Base-by-base conservation (phyloP, 2,797 vertebrate species). In the Trachurus trachurus region DNA sequence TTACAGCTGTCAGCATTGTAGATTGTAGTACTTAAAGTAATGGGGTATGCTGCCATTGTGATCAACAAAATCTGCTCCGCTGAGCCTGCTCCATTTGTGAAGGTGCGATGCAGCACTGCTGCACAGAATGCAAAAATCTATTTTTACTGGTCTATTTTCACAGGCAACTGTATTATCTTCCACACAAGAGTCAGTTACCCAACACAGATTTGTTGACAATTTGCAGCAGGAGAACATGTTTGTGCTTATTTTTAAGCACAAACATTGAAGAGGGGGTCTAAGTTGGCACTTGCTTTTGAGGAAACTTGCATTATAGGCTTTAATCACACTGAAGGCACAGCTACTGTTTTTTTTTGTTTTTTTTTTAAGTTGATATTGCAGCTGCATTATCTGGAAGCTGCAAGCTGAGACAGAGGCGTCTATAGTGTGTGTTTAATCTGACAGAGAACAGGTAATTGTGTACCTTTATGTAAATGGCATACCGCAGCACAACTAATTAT, bases 1-100 rank as follows among this genome's bases (percentile, higher is more conserved):
- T 34, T 61, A 47, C 68, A 81, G 77, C 81, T 75, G 76, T 79
- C 87, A 75, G 29, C 61, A 21, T n/a, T 62, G 78, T 39, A 31
- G 52, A 84, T 54, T 34, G 71, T 29, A 49, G 80, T 44, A 61
- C 66, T 79, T 81, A 58, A 56, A 62, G 65, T 40, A 31, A 68
- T 19, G 29, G 34, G 40, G 50, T 57, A 42, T 17, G 6, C 61
- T 56, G 63, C 54, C 62, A 64, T 74, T 61, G 53, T 83, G 77
- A 82, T 80, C 62, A 74, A 71, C 72, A 80, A 63, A 75, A 67
- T 66, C 70, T 49, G 53, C 70, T 47, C 58, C 58, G 50, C 68
- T 65, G 67, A 66, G 69, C 57, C 47, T 6, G 52, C 72, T 58
- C 47, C 71, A 8, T 56, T 49, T 68, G 66, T 72, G 66, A 26